Evolutionary conservation across 2,113 vertebrate species (phyloP).

Genomic region (Sturnus vulgaris): DNA sequence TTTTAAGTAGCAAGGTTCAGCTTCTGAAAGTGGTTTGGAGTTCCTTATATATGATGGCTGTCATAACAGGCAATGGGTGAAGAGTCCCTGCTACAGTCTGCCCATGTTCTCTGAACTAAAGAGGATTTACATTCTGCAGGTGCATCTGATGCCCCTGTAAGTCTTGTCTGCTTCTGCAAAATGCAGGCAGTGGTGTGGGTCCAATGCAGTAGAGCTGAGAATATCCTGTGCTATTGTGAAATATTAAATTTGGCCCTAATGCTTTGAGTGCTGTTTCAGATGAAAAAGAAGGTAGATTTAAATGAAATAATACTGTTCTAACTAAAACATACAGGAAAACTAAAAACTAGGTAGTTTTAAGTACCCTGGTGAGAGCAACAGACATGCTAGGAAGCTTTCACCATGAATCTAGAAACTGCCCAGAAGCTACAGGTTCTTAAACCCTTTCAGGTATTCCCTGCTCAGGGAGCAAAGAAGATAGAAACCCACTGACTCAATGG

Average conservation of each 20-base stretch:
- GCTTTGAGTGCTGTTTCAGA: background rate
- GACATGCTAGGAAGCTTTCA: background rate
- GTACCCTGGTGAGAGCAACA: background rate
- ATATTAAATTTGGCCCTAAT: background rate
- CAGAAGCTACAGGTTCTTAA: background rate
- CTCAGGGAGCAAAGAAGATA: background rate
- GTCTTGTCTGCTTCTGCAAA: background rate
- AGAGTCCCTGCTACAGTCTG: background rate
- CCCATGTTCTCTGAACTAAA: background rate
- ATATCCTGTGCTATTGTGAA: background rate
- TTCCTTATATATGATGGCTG: background rate
- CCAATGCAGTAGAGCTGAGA: background rate
- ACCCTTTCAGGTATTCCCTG: background rate
- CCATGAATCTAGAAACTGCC: background rate
- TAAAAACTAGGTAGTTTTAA: background rate
- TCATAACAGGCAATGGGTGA: background rate
- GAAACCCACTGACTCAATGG: background rate
- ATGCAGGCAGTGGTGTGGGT: accelerated
- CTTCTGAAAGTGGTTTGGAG: background rate
- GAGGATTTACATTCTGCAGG: background rate
- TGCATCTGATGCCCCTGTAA: background rate
- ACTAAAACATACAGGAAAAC: background rate
- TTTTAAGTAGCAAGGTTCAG: background rate
- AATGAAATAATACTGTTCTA: background rate
- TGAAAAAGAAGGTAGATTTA: background rate